Percentiles rank a stretch among this genome's conserved stretches.
phyloP scores from a whole-genome alignment of 1,140 invertebrate genomes.

The Pomacea maculata region DNA sequence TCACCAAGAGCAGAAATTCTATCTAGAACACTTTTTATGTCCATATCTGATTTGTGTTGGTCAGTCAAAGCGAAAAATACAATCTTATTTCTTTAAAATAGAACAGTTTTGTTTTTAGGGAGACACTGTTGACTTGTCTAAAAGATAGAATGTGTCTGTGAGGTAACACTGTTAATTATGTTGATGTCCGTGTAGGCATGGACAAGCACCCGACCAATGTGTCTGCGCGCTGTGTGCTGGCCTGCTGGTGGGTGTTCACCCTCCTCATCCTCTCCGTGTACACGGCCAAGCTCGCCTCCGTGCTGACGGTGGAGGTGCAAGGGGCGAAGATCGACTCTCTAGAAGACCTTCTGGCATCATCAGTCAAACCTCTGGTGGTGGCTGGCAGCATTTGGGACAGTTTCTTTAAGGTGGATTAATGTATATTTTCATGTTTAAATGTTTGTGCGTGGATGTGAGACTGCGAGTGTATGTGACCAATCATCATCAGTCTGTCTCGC shows the following conservation, averaged over 20 bases:
- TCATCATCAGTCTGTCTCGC: too few species aligned
- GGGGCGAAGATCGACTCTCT: slow-evolving; percentile 31
- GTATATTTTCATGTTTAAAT: background rate
- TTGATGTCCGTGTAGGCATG: slow-evolving; percentile 31
- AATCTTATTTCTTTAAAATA: too few species aligned
- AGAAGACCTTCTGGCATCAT: slow-evolving; percentile 26
- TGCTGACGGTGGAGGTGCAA: slow-evolving; percentile 33
- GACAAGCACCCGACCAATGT: slow-evolving; percentile 67
- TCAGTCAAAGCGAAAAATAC: too few species aligned
- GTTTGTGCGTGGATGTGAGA: slow-evolving; percentile 8
- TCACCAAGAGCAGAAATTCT: too few species aligned
- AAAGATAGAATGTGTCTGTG: background rate
- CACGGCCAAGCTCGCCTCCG: slow-evolving; percentile 37
- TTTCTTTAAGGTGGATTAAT: slow-evolving; percentile 76
- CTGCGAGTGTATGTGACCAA: background rate
- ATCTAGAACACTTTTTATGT: too few species aligned
- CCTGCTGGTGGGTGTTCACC: slow-evolving; percentile 39
- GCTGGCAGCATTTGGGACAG: slow-evolving; percentile 90
- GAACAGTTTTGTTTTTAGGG: too few species aligned
- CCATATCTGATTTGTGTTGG: too few species aligned
- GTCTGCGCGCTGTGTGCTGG: slow-evolving; percentile 65
- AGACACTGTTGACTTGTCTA: background rate
- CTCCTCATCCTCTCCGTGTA: slow-evolving; percentile 35
- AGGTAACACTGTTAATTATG: slow-evolving; percentile 59
- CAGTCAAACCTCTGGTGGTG: slow-evolving; percentile 85